phyloP scores from a whole-genome alignment of 53 echinoderm and acorn worm genomes.

The Echinarachnius parma region DNA sequence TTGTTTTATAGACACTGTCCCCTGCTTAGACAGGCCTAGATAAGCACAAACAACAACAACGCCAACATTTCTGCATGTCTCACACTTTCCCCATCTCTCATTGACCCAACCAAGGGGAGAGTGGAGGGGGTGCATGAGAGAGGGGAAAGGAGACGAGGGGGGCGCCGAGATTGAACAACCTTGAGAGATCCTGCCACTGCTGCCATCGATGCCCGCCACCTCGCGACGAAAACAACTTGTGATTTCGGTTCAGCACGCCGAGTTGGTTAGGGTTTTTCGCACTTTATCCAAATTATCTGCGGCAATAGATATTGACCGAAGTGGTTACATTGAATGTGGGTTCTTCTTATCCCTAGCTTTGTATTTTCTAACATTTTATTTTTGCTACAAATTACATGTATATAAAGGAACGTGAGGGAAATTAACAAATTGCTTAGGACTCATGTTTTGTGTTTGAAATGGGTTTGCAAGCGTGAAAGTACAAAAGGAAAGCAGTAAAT shows the following conservation, averaged over 20 bases:
- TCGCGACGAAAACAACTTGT: slow-evolving; percentile 24
- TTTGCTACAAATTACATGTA: too few species aligned
- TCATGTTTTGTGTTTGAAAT: too few species aligned
- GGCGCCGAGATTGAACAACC: slow-evolving; percentile 19
- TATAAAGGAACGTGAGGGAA: not conserved
- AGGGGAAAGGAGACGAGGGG: slow-evolving; percentile 13
- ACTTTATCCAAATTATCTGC: slow-evolving; percentile 47
- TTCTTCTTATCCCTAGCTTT: too few species aligned
- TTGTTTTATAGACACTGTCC: not conserved
- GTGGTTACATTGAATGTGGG: slow-evolving; percentile 15
- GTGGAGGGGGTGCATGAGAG: not conserved
- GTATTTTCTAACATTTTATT: not conserved
- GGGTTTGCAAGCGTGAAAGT: too few species aligned
- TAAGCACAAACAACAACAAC: not conserved
- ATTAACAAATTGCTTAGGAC: too few species aligned
- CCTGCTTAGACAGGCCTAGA: slow-evolving; percentile 26
- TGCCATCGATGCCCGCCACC: slow-evolving; percentile 13
- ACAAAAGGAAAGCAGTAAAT: too few species aligned
- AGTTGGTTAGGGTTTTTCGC: slow-evolving; percentile 43
- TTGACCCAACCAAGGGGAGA: not conserved
- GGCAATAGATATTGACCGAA: slow-evolving; percentile 49
- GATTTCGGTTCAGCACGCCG: slow-evolving; percentile 22
- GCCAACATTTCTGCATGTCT: not conserved
- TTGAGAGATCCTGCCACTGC: not conserved
- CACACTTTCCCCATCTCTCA: not conserved